A percentile compares a stretch with the other conserved stretches of the same genome.
These are phyloP conservation scores for Erpornis zantholeuca DNA, from an alignment of 2,113 vertebrate species.

Conservation along the genomic window DNA sequence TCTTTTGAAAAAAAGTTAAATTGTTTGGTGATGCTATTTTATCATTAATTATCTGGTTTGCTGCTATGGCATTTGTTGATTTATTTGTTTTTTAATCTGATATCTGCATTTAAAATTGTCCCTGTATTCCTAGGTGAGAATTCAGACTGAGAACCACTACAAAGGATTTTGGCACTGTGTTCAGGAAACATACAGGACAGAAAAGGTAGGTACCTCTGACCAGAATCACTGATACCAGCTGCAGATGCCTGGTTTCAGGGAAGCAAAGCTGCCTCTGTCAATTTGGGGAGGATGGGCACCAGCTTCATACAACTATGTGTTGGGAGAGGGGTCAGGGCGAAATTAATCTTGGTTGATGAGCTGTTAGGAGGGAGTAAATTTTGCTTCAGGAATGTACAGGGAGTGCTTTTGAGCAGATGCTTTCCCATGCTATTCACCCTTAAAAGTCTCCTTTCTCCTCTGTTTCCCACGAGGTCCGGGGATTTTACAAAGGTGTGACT, in stretches of 20 bases:
- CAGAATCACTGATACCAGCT: background rate
- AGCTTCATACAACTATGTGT: too few relatives aligned
- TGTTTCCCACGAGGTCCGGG: constrained; percentile 65
- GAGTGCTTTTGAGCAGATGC: background rate
- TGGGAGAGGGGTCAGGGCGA: background rate
- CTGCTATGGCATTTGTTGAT: background rate
- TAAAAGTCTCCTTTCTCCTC: background rate
- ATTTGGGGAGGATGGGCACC: background rate
- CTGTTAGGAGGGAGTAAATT: background rate
- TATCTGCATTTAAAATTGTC: background rate
- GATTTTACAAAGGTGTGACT: constrained; percentile 84
- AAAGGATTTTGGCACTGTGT: constrained; percentile 82
- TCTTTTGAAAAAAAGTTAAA: background rate
- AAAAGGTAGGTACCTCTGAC: constrained; percentile 71
- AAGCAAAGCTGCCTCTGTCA: background rate
- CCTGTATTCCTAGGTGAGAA: constrained; percentile 74
- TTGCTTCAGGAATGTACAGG: background rate
- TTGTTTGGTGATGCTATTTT: background rate
- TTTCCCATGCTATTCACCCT: background rate
- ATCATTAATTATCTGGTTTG: background rate
- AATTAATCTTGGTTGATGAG: background rate
- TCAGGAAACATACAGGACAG: constrained; percentile 73
- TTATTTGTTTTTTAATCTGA: background rate
- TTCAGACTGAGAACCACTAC: constrained; percentile 81
- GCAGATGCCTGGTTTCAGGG: background rate